phyloP scores from a whole-genome alignment of 2,797 vertebrate species.

The Schizopygopsis pylzovi region DNA sequence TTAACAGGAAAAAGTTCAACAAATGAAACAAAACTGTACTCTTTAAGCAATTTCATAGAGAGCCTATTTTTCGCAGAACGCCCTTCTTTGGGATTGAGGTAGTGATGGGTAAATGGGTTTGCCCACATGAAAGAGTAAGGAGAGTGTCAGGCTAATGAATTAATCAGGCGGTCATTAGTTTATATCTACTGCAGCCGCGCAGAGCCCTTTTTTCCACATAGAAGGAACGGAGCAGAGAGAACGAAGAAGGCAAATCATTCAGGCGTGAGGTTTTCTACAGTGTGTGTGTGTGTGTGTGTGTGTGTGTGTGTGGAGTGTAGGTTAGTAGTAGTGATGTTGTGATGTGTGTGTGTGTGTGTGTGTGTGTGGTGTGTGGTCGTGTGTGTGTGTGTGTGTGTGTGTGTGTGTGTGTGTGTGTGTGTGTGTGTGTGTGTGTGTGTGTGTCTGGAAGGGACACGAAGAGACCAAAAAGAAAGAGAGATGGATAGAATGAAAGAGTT shows the following conservation, averaged over 20 bases:
- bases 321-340: no score
- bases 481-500: slow-evolving; percentile 31
- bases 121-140: slow-evolving; percentile 68
- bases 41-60: not conserved
- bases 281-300: slow-evolving; percentile 19
- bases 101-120: slow-evolving; percentile 40
- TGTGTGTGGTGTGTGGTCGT: not conserved
- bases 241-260: slow-evolving; percentile 63
- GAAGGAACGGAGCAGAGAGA: slow-evolving; percentile 58
- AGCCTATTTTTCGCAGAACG: slow-evolving; percentile 9
- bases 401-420: slow-evolving; percentile 26
- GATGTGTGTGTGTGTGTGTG: slow-evolving; percentile 43
- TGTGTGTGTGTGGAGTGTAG: no score
- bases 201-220: slow-evolving; percentile 48
- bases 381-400: slow-evolving; percentile 27
- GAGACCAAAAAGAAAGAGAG: slow-evolving; percentile 39
- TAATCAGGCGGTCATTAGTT: slow-evolving; percentile 79
- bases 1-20: not conserved
- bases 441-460: slow-evolving; percentile 31
- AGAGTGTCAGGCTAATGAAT: slow-evolving; percentile 75
- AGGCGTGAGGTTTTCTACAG: slow-evolving; percentile 65
- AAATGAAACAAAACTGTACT: not conserved
- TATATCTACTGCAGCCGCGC: slow-evolving; percentile 63
- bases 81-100: slow-evolving; percentile 17
- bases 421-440: not conserved